These are phyloP conservation scores for Cecropterus lyciades DNA, from an alignment of 1,140 invertebrate species.

Conservation along the genomic window DNA sequence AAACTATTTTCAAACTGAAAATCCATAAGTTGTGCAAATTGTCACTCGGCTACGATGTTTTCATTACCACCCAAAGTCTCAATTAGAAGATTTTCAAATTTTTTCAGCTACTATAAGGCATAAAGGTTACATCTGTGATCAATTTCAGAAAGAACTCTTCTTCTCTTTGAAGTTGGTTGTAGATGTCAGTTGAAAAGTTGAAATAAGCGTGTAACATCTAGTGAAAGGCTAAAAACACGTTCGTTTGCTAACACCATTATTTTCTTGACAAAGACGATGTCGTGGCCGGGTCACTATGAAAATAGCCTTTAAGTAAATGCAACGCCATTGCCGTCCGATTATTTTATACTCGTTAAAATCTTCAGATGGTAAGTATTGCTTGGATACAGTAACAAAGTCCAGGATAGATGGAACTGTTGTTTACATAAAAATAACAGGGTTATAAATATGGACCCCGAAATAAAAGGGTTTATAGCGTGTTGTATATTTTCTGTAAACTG, in stretches of 20 bases:
- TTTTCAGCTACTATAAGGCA: too few relatives aligned
- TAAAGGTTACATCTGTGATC: too few relatives aligned
- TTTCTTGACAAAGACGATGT: neutral
- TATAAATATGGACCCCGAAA: constrained; percentile 59
- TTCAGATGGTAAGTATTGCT: constrained; percentile 53
- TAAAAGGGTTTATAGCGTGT: constrained; percentile 57
- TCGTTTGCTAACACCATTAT: too few relatives aligned
- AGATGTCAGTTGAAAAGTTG: too few relatives aligned
- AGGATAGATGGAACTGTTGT: constrained; percentile 34
- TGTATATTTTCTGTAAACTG: constrained; percentile 65
- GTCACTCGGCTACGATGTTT: too few relatives aligned
- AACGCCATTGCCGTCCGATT: constrained; percentile 62
- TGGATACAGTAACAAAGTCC: constrained; percentile 21
- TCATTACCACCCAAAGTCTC: too few relatives aligned
- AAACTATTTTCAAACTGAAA: constrained; percentile 24
- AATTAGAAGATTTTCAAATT: too few relatives aligned
- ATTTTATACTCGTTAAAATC: constrained; percentile 51
- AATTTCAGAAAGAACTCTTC: too few relatives aligned
- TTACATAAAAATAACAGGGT: constrained; percentile 55
- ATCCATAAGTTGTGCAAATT: neutral
- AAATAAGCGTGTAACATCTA: too few relatives aligned
- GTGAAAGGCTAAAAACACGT: too few relatives aligned
- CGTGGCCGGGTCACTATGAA: constrained; percentile 18
- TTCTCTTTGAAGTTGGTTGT: too few relatives aligned
- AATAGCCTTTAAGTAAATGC: constrained; percentile 25